Evolutionary conservation across 2,113 vertebrate genomes (phyloP).

Genomic region (Opisthocomus hoazin): DNA sequence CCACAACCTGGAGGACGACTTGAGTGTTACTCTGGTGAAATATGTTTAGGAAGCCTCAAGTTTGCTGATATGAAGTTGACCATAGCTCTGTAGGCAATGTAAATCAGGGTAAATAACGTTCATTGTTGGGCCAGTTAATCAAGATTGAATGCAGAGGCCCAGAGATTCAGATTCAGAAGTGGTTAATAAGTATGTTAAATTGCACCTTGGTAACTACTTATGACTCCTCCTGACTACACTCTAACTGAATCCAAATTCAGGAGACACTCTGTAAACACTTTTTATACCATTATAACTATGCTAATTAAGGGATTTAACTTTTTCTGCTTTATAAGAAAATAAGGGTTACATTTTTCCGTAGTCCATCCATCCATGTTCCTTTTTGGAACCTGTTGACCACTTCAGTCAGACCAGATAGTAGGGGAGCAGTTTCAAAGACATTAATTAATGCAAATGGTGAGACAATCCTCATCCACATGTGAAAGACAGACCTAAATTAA

Average conservation of each 20-base stretch:
- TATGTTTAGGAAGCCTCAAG: not conserved
- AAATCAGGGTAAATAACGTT: not conserved
- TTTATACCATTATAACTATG: not conserved
- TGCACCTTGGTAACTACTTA: not conserved
- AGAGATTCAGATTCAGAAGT: not conserved
- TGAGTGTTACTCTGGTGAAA: not conserved
- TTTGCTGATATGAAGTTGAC: not conserved
- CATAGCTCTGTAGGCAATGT: not conserved
- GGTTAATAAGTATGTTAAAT: not conserved
- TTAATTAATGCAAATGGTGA: not conserved
- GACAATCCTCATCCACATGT: not conserved
- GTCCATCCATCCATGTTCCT: not conserved
- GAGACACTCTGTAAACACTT: not conserved
- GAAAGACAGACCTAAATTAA: not conserved
- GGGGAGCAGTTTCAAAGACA: not conserved
- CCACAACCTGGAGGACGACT: fast-evolving
- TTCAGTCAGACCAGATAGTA: not conserved
- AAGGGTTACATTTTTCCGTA: not conserved
- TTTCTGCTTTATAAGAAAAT: not conserved
- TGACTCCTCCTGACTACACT: not conserved
- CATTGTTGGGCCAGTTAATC: not conserved
- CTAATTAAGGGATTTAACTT: not conserved
- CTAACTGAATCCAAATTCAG: not conserved
- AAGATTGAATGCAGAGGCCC: not conserved
- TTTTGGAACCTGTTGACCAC: not conserved